phyloP scores from a whole-genome alignment of 2,797 vertebrate genomes.

The Aldrovandia affinis region DNA sequence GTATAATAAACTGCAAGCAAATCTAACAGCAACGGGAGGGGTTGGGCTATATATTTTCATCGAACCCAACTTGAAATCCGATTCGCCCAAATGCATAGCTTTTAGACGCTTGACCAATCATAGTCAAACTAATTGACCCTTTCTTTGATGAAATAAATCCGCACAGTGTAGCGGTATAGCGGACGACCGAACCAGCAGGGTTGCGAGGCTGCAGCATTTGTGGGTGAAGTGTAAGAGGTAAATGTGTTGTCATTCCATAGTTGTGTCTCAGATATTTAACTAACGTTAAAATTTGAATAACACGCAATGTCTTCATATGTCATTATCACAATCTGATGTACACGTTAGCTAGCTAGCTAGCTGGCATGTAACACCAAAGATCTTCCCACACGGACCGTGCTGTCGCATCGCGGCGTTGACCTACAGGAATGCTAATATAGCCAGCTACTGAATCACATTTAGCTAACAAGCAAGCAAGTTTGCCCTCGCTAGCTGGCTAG shows the following conservation, averaged over 20 bases:
- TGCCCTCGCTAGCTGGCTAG: background rate
- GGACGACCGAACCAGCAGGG: background rate
- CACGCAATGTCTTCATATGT: background rate
- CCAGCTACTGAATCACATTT: background rate
- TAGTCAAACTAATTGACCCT: background rate
- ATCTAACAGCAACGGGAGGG: background rate
- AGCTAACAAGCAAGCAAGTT: background rate
- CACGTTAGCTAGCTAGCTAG: background rate
- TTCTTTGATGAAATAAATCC: background rate
- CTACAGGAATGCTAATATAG: background rate
- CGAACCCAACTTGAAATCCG: background rate
- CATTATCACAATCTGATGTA: background rate
- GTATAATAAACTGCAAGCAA: background rate
- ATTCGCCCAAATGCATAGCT: background rate
- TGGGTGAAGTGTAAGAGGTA: background rate
- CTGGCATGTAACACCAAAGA: background rate
- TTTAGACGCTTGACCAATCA: background rate
- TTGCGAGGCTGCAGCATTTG: constrained; percentile 3
- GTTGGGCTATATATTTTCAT: background rate
- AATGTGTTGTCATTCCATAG: background rate
- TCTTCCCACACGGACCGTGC: background rate
- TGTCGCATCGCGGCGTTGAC: background rate
- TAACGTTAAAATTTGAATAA: background rate
- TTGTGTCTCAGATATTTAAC: background rate
- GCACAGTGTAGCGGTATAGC: background rate